Evolutionary conservation across 2,113 vertebrate genomes (phyloP), one percentile per base, ranked within the genome.

Genomic region (Verasper variegatus): DNA sequence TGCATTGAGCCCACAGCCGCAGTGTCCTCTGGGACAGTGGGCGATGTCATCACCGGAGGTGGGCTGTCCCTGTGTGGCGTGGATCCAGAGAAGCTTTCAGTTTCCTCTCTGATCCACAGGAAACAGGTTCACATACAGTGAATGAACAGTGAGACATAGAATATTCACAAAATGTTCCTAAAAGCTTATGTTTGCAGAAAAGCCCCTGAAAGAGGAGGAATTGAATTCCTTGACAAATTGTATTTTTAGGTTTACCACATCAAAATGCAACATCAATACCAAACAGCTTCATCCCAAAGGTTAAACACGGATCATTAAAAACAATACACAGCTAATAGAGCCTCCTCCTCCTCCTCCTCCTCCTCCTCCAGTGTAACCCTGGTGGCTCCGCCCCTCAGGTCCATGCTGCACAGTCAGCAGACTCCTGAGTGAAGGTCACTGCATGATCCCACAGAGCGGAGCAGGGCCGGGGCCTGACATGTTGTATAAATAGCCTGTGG

Each of bases 351-450:
- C 26, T 27, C 45, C 3, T 1, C 45, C 45, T 49, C 24, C 10
- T 10, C 35, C 45, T 5, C 11, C 26, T 78, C 31, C 42, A 68
- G 17, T 70, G 78, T 84, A 76, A 84, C 70, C 58, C 58, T 55
- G 18, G 8, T n/a, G 59, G 2, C 73, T 71, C 75, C 70, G 62
- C 66, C 70, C 55, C 20, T 74, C 10, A 14, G 54, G 11, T 40
- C 15, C 68, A 24, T 15, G 66, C 54, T 68, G 70, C 80, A 23
- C 47, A 15, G 80, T 86, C 83, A 87, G 86, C 89, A 81, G 51
- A 35, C 58, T 56, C n/a, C 3, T 21, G 68, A n/a, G 75, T 90
- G 87, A 91, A 91, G 87, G 90, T 92, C 89, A 87, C 55, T 11
- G 14, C 37, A 9, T 60, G 83, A 81, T 79, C 83, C 73, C 27